phyloP scores from a whole-genome alignment of 2,888 invertebrate species.

The Amiota mariae region DNA sequence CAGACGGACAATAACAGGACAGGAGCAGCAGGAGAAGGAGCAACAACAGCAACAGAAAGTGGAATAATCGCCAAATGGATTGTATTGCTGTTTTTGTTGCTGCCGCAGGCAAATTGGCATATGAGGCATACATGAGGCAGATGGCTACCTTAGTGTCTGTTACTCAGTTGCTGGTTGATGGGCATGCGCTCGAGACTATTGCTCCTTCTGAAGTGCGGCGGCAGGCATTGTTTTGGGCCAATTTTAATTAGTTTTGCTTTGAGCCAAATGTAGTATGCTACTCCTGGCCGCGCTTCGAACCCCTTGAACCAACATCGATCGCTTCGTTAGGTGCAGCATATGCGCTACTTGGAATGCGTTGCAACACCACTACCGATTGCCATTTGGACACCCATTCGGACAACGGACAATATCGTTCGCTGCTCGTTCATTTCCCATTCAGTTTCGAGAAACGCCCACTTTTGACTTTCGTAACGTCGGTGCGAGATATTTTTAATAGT shows the following conservation, averaged over 20 bases:
- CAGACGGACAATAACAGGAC: constrained; percentile 10
- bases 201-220: constrained; percentile 34
- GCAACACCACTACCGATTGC: constrained; percentile 16
- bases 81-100: constrained; percentile 27
- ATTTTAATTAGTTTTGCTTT: constrained; percentile 72
- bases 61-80: constrained; percentile 2
- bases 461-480: constrained; percentile 51
- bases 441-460: constrained; percentile 69
- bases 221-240: constrained; percentile 66
- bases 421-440: constrained; percentile 70
- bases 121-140: constrained; percentile 53
- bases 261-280: constrained; percentile 47
- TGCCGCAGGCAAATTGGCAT: constrained; percentile 62
- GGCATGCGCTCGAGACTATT: constrained; percentile 10
- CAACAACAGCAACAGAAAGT: constrained; percentile 28
- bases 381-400: neutral
- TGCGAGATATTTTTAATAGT: constrained; percentile 54
- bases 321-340: constrained; percentile 51
- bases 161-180: constrained; percentile 19
- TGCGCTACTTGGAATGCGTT: constrained; percentile 65
- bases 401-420: constrained; percentile 49
- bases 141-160: constrained; percentile 6
- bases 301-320: constrained; percentile 12
- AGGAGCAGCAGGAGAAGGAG: constrained; percentile 32
- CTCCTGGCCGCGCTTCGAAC: neutral